Base-by-base conservation (phyloP, 1,140 invertebrate genomes). In the Caerostris darwini region DNA sequence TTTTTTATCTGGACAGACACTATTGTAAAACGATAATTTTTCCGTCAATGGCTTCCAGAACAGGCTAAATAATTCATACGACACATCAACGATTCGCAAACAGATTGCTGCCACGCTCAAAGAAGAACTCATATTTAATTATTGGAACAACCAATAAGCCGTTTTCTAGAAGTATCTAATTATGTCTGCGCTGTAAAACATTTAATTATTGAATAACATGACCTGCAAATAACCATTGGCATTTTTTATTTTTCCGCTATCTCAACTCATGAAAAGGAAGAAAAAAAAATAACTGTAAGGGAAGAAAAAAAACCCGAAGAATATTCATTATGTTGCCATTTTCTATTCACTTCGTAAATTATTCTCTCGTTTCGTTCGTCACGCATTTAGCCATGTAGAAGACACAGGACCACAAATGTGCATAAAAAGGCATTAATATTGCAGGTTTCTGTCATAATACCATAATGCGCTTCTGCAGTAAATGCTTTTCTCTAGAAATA, bases 141-240 rank as follows among this genome's bases (percentile, higher is more conserved):
- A 50, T 53, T 10, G 64, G 85, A 50, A 87, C 34, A 87, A 54
- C 85, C 85, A 53, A 87, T 67, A 54, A 7, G 14, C 5, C 8
- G 8, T 14, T 64, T 87, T 64, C 34, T 17, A n/a, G n/a, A n/a
- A n/a, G n/a, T n/a, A n/a, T n/a, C n/a, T n/a, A n/a, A n/a, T n/a
- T n/a, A n/a, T n/a, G n/a, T n/a, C n/a, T n/a, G n/a, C n/a, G n/a
- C n/a, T n/a, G n/a, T n/a, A n/a, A n/a, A n/a, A n/a, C n/a, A n/a
- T n/a, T n/a, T n/a, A 87, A 87, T 87, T 87, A 87, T 59, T 61
- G 85, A 87, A 87, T 64, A 87, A 87, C 85, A n/a, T n/a, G n/a
- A n/a, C n/a, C n/a, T n/a, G n/a, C n/a, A n/a, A n/a, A n/a, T n/a
- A n/a, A n/a, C n/a, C n/a, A n/a, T n/a, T n/a, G n/a, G n/a, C n/a